Evolutionary conservation across 2,113 vertebrate genomes (phyloP).

Genomic region (Oreochromis spilurus): DNA sequence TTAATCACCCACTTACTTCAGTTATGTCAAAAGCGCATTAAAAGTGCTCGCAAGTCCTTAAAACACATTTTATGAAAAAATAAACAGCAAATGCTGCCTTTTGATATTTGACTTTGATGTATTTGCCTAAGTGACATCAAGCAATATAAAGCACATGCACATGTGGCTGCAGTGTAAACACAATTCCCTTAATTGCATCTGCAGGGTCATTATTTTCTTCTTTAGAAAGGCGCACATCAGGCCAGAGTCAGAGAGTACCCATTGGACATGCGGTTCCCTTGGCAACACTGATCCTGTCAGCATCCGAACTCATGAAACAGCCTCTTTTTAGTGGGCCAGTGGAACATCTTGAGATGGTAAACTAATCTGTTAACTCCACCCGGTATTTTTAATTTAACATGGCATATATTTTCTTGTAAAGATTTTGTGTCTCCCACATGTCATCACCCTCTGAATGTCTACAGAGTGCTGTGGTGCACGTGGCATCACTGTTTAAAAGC

Average conservation of each 20-base stretch:
- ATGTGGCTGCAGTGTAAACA: not conserved
- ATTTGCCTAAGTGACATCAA: not conserved
- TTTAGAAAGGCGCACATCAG: not conserved
- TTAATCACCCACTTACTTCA: not conserved
- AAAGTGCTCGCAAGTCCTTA: not conserved
- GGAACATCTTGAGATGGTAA: not conserved
- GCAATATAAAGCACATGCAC: not conserved
- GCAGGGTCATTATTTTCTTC: not conserved
- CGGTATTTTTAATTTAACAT: not conserved
- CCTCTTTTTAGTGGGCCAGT: not conserved
- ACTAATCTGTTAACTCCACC: not conserved
- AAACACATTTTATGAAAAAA: not conserved
- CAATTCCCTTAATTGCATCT: not conserved
- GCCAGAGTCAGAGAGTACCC: not conserved
- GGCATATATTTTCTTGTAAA: not conserved
- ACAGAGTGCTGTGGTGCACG: not conserved
- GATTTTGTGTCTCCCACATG: not conserved
- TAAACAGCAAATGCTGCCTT: not conserved
- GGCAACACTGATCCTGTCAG: not conserved
- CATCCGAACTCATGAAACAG: not conserved
- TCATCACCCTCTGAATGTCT: not conserved
- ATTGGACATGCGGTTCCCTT: not conserved
- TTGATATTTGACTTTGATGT: not conserved
- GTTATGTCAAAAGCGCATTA: not conserved
- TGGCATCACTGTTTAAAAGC: not conserved